Conservation (phyloP, 2,888 invertebrate species). For the Nipponacmea schrenckii region DNA sequence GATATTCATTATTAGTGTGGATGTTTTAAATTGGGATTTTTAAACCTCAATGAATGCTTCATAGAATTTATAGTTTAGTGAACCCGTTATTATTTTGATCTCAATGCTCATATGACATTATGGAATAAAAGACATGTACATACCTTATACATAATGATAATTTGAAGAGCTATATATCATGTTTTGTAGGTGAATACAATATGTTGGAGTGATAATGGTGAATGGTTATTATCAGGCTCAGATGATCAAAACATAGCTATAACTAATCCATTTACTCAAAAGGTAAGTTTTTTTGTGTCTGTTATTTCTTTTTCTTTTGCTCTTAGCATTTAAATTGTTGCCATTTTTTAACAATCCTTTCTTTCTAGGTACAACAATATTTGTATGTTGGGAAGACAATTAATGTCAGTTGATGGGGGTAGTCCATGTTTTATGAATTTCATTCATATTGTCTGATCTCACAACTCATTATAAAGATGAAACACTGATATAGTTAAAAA, state of each 20-base stretch:
- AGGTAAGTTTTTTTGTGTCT: slow-evolving; percentile 63
- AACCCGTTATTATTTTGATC: neutral
- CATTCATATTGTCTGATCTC: too few relatives aligned
- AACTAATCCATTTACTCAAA: slow-evolving; percentile 76
- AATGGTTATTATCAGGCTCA: slow-evolving; percentile 81
- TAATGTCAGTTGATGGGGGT: too few relatives aligned
- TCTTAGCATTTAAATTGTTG: neutral
- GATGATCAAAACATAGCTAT: slow-evolving; percentile 84
- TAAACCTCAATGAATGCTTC: neutral
- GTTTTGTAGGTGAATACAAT: slow-evolving; percentile 76
- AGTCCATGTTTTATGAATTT: too few relatives aligned
- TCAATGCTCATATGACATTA: neutral
- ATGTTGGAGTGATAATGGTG: slow-evolving; percentile 82
- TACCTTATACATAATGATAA: too few relatives aligned
- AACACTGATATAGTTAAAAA: neutral
- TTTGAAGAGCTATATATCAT: neutral
- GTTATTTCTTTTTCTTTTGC: neutral
- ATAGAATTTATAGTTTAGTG: neutral
- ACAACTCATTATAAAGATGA: too few relatives aligned
- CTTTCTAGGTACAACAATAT: neutral
- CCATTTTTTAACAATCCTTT: neutral
- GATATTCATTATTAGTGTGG: neutral
- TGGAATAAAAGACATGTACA: too few relatives aligned
- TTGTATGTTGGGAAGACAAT: too few relatives aligned
- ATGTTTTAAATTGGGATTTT: neutral